Conservation (phyloP, 2,113 vertebrate species). For the Dolichallabes microphthalmus region DNA sequence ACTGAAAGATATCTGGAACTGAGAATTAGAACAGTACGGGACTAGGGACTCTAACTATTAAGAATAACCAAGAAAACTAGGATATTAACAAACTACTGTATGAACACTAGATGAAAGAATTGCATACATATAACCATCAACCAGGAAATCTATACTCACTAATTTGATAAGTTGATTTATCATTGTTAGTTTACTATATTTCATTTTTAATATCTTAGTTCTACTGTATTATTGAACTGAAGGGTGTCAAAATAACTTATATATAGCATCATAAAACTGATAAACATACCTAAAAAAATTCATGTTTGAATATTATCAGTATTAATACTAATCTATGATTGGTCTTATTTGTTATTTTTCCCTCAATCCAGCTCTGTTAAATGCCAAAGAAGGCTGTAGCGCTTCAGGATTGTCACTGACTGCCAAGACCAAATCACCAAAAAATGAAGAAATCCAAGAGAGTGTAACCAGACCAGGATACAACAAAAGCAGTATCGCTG, state of each 20-base stretch:
- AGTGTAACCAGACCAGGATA: conserved; percentile 17
- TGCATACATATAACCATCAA: not conserved
- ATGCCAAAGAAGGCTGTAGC: conserved; percentile 62
- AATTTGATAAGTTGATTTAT: not conserved
- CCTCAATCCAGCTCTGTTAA: conserved; percentile 62
- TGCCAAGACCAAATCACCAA: conserved; percentile 51
- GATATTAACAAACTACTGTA: not conserved
- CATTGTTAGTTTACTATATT: not conserved
- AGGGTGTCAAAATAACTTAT: not conserved
- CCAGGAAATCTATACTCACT: not conserved
- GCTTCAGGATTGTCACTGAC: conserved; percentile 61
- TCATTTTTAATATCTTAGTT: not conserved
- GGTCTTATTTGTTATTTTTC: not conserved
- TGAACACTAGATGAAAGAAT: not conserved
- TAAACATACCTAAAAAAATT: not conserved
- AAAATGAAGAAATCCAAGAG: conserved; percentile 29
- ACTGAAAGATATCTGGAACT: not conserved
- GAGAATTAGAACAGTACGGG: not conserved
- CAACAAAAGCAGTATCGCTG: conserved; percentile 11
- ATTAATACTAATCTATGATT: not conserved
- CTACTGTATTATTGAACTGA: not conserved
- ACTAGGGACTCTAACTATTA: not conserved
- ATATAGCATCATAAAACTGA: not conserved
- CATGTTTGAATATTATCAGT: not conserved
- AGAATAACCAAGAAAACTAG: not conserved